Conservation (phyloP, 2,888 invertebrate genomes). For the Fabriciana adippe region DNA sequence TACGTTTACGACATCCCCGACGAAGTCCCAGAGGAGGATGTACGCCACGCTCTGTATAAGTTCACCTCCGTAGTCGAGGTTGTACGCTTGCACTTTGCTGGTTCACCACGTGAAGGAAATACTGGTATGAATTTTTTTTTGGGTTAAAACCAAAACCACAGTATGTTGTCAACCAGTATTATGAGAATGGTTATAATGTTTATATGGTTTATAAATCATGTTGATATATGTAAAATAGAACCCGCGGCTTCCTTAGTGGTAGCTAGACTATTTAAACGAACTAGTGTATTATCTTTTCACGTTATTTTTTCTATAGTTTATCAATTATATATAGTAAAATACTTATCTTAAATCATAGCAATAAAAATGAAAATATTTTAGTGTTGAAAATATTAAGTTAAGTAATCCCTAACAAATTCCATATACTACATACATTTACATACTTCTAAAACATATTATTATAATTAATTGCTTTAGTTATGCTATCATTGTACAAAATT, state of each 20-base stretch:
- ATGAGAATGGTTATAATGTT: too few relatives aligned
- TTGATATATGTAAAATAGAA: too few relatives aligned
- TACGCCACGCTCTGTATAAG: conserved; percentile 90
- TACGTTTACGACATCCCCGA: conserved; percentile 92
- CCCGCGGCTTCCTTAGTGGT: too few relatives aligned
- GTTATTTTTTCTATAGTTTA: too few relatives aligned
- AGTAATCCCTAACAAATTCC: background rate
- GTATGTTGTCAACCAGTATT: too few relatives aligned
- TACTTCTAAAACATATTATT: background rate
- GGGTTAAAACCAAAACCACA: too few relatives aligned
- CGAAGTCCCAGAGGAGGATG: conserved; percentile 92
- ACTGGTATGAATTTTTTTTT: conserved; percentile 48
- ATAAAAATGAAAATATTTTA: background rate
- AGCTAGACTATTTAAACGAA: too few relatives aligned
- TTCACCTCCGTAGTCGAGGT: conserved; percentile 91
- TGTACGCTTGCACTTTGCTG: conserved; percentile 83
- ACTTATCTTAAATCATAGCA: background rate
- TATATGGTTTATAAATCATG: too few relatives aligned
- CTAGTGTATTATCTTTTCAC: too few relatives aligned
- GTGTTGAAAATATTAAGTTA: background rate
- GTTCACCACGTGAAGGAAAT: conserved; percentile 71
- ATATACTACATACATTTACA: background rate
- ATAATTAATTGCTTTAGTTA: too few relatives aligned
- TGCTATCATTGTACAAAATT: too few relatives aligned
- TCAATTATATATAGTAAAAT: background rate